Evolutionary conservation across 2,888 invertebrate species (phyloP), one percentile per base, ranked within the genome.

Genomic region (Pyrgus malvae): DNA sequence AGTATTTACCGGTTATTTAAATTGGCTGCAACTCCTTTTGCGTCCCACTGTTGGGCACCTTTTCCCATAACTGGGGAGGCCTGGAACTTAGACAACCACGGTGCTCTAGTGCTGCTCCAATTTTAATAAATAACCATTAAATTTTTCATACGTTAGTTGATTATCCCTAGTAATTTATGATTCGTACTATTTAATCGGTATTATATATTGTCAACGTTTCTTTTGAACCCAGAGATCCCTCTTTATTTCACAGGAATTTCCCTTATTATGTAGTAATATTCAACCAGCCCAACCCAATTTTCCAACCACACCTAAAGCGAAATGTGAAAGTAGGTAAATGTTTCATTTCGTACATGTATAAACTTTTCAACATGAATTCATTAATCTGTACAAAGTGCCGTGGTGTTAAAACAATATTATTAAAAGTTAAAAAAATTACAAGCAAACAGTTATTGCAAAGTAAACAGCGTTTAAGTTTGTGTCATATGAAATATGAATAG

Each of bases 401-500:
- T 17, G 17, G n/a, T 3, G 27, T 5, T 35, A 17, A 7, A 7
- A 37, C 37, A 49, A 40, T 45, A 23, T 11, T 14, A 14, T 14
- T 23, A 23, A 23, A 12, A 35, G 12, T 31, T 31, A 1, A 2
- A 5, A 5, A 11, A 2, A 11, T n/a, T 6, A 35, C 8, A 35
- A 35, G 7, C 2, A 1, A 8, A 35, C 2, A n/a, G n/a, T n/a
- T n/a, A n/a, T n/a, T n/a, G n/a, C n/a, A n/a, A n/a, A n/a, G n/a
- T n/a, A n/a, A n/a, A n/a, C n/a, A n/a, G n/a, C 59, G 59, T 65
- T 65, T 68, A 66, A 64, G 66, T 37, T 51, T 59, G 70, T 69
- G 67, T 67, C 78, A 72, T 74, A 72, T 77, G 76, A 71, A 60
- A 69, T 69, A 69, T 71, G 73, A 31, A 49, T 38, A 38, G 38